Conservation (phyloP, 2,797 vertebrate species). For the Sitta carolinensis region DNA sequence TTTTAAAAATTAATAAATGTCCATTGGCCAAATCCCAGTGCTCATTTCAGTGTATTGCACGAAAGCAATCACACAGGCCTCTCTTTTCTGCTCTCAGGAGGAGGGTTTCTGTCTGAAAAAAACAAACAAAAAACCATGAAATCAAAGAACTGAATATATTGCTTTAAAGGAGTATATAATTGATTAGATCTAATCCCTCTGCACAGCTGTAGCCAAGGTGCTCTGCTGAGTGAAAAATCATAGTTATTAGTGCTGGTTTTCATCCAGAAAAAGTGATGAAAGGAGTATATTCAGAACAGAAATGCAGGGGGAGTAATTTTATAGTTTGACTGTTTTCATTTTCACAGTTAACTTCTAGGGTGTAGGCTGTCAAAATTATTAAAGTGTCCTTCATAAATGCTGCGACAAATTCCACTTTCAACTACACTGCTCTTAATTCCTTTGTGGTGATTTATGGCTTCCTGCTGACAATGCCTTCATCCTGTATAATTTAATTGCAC, state of each 20-base stretch:
- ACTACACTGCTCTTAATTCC: conserved; percentile 5
- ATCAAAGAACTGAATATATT: conserved; percentile 4
- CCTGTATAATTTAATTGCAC: not conserved
- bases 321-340: conserved; percentile 6
- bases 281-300: not conserved
- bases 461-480: not conserved
- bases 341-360: conserved; percentile 12
- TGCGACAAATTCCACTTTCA: not conserved
- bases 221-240: conserved; percentile 41
- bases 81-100: conserved; percentile 89
- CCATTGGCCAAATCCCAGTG: conserved; percentile 6
- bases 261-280: conserved; percentile 22
- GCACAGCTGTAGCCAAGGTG: conserved; percentile 12
- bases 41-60: conserved; percentile 79
- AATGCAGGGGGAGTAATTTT: not conserved
- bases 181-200: conserved; percentile 13
- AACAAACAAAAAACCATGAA: not conserved
- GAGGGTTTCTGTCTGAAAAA: conserved; percentile 86
- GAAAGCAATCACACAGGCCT: conserved; percentile 90
- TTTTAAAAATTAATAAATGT: conserved; percentile 34
- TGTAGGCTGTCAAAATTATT: conserved; percentile 21
- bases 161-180: not conserved
- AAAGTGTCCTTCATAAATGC: not conserved
- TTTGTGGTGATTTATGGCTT: not conserved
- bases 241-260: conserved; percentile 9